Evolutionary conservation across 1,140 invertebrate genomes (phyloP).

Genomic region (Drosophila busckii): DNA sequence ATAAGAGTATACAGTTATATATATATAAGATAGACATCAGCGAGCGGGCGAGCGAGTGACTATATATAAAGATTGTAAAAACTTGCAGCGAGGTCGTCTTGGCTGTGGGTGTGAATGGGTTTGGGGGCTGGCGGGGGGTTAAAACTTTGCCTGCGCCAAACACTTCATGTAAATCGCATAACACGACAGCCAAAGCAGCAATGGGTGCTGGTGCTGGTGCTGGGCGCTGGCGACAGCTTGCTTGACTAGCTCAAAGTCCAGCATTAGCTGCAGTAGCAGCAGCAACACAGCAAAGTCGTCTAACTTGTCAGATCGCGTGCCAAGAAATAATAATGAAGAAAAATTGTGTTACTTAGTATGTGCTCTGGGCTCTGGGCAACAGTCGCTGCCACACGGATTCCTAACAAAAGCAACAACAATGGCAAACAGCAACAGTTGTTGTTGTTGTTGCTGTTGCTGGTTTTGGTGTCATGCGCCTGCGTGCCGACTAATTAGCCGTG

Average conservation of each 20-base stretch:
- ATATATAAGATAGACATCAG: slow-evolving; percentile 8
- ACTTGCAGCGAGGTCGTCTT: slow-evolving; percentile 4
- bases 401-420: slow-evolving; percentile 5
- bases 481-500: slow-evolving; percentile 61
- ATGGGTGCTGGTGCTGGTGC: no score
- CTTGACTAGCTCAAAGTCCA: slow-evolving; percentile 72
- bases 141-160: slow-evolving; percentile 24
- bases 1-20: slow-evolving; percentile 21
- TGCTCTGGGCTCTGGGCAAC: slow-evolving; percentile 30
- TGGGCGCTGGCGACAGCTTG: slow-evolving; percentile 60
- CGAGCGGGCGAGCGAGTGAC: not conserved
- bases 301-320: slow-evolving; percentile 73
- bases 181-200: slow-evolving; percentile 61
- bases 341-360: slow-evolving; percentile 72
- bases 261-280: slow-evolving; percentile 26
- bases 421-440: not conserved
- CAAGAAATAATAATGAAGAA: slow-evolving; percentile 75
- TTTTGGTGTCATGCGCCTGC: slow-evolving; percentile 54
- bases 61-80: not conserved
- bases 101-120: not conserved
- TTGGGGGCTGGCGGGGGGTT: slow-evolving; percentile 2
- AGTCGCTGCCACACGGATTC: slow-evolving; percentile 52
- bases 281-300: slow-evolving; percentile 41
- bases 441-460: not conserved
- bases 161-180: slow-evolving; percentile 65